Percentiles rank a stretch among this genome's conserved stretches.
Evolutionary conservation across 2,113 vertebrate species (phyloP).

Genomic region (Microtus ochrogaster): DNA sequence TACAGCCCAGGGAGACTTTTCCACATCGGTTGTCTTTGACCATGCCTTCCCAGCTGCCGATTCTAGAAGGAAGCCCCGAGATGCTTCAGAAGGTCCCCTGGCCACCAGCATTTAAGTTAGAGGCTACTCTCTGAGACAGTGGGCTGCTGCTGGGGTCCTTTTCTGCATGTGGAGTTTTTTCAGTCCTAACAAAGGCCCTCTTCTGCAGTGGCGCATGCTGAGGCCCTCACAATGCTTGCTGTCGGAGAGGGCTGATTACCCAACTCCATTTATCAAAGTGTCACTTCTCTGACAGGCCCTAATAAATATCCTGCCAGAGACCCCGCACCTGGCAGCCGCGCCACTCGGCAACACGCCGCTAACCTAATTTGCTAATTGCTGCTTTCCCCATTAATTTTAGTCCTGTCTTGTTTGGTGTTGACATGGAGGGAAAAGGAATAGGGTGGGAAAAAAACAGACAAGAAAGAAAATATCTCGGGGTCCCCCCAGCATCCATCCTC

Average conservation of each 20-base stretch:
- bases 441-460: constrained; percentile 83
- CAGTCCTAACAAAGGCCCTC: constrained; percentile 86
- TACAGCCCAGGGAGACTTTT: constrained; percentile 45
- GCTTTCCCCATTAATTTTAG: constrained; percentile 97
- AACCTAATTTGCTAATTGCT: constrained; percentile 99
- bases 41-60: background rate
- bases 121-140: background rate
- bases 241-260: constrained; percentile 98
- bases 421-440: constrained; percentile 88
- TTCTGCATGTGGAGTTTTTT: constrained; percentile 66
- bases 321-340: constrained; percentile 97
- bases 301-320: constrained; percentile 99
- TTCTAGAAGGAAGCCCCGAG: constrained; percentile 64
- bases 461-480: constrained; percentile 82
- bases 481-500: constrained; percentile 45
- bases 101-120: constrained; percentile 7
- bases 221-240: constrained; percentile 96
- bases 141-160: constrained; percentile 73
- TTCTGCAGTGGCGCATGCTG: constrained; percentile 93
- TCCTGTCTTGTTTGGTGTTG: constrained; percentile 95
- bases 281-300: constrained; percentile 99
- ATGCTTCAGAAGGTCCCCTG: fast-evolving
- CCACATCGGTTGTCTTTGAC: background rate
- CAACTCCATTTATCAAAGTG: constrained; percentile 99
- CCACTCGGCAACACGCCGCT: constrained; percentile 93